These are phyloP conservation scores for Nycticorax nycticorax DNA, from an alignment of 2,113 vertebrate genomes.

Conservation along the genomic window DNA sequence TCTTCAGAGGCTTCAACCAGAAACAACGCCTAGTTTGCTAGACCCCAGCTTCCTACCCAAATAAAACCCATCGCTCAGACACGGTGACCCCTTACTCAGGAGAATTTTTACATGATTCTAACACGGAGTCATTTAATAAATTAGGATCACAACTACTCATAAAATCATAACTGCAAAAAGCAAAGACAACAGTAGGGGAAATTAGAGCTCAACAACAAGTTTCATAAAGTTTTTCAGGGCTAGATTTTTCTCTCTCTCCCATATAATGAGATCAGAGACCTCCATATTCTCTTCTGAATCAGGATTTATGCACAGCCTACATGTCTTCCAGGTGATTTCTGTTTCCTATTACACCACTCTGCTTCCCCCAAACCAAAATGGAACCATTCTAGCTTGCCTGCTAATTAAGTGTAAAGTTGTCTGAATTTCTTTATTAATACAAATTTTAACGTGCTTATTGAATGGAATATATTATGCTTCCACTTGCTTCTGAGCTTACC, in stretches of 20 bases:
- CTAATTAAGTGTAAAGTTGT: conserved; percentile 21
- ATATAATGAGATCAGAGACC: background rate
- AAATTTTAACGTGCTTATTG: background rate
- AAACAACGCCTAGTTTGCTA: background rate
- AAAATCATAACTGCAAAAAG: background rate
- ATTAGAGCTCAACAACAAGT: background rate
- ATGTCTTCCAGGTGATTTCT: background rate
- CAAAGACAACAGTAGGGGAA: background rate
- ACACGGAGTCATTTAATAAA: background rate
- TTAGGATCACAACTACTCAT: background rate
- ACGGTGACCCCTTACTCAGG: background rate
- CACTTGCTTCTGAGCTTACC: background rate
- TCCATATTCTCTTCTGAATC: background rate
- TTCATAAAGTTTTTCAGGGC: background rate
- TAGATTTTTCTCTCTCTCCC: background rate
- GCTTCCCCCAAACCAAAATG: background rate
- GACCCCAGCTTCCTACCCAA: background rate
- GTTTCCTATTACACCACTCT: background rate
- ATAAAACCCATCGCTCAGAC: background rate
- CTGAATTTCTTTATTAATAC: background rate
- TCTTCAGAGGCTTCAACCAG: background rate
- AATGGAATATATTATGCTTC: background rate
- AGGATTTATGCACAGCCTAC: background rate
- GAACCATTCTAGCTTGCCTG: background rate
- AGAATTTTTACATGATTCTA: background rate